Evolutionary conservation across 2,797 vertebrate genomes (phyloP), one percentile per base, ranked within the genome.

Genomic region (Melanotaenia boesemani): DNA sequence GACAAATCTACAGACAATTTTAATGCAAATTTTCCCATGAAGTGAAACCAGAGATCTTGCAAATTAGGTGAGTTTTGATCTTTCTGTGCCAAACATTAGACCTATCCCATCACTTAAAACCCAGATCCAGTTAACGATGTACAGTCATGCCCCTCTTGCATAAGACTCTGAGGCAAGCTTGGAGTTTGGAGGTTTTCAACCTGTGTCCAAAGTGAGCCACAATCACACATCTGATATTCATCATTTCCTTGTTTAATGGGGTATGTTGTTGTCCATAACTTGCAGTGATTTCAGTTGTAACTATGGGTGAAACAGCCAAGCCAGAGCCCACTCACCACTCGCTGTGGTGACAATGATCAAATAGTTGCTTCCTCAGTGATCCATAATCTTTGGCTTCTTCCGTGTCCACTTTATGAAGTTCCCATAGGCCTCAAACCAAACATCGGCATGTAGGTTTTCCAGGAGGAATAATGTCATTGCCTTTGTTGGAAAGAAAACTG

Each of bases 161-260:
- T 81, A 50, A 72, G 84, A 76, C 67, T 69, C 70, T 26, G 50
- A 60, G 61, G 58, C 64, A 6, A 46, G 10, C 73, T 65, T 81
- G 72, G 2, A 84, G 68, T 34, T 83, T 58, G 58, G 78, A 82
- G 88, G 84, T 86, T 89, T 92, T 69, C 80, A 83, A 88, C 87
- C 85, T 87, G 81, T 69, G 72, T 90, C 85, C 89, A 91, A 89
- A 69, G 39, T 4, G 28, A 81, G 76, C 88, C 87, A 57, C 85
- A 89, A 82, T 74, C 81, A 69, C 82, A 89, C 90, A 91, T 92
- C 86, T 91, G 90, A 89, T 86, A 80, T 83, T 86, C 84, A 86
- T 92, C 81, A 82, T 83, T 86, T 87, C 64, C 85, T 80, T 59
- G 30, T 90, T 85, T 84, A 83, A 86, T 72, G 70, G 72, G 61